phyloP scores from a whole-genome alignment of 2,113 vertebrate genomes.

The Epinephelus moara region DNA sequence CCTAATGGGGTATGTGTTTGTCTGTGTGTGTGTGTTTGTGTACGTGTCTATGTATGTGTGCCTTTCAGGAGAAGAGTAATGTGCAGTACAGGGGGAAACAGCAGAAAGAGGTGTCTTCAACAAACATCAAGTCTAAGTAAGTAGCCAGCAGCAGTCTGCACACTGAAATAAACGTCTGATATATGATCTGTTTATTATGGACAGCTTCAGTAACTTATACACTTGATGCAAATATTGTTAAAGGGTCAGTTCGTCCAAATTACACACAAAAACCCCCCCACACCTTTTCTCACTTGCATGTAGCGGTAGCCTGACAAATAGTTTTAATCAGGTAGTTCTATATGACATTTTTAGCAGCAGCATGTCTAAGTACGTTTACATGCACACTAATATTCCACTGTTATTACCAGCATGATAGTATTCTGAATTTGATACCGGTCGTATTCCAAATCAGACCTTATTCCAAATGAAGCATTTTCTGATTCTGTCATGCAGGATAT shows the following conservation, averaged over 20 bases:
- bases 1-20: conserved; percentile 32
- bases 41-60: conserved; percentile 37
- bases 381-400: too few species aligned
- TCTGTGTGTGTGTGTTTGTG: conserved; percentile 16
- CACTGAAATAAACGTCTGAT: not conserved
- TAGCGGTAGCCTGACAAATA: too few species aligned
- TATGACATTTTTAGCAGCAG: not conserved
- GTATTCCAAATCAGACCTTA: too few species aligned
- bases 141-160: conserved; percentile 35
- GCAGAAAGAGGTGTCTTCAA: conserved; percentile 81
- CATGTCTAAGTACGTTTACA: not conserved
- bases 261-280: not conserved
- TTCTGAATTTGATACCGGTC: too few species aligned
- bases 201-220: not conserved
- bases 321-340: not conserved
- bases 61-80: conserved; percentile 84
- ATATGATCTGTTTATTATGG: not conserved
- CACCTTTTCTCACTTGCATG: not conserved
- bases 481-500: too few species aligned
- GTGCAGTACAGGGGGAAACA: conserved; percentile 77
- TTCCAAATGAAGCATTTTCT: too few species aligned
- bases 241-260: not conserved
- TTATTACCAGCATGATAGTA: too few species aligned
- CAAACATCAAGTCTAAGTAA: conserved; percentile 84
- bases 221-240: not conserved